A percentile compares a stretch with the other conserved stretches of the same genome.
These are phyloP conservation scores for Coendou prehensilis DNA, from an alignment of 2,797 vertebrate species.

Conservation along the genomic window DNA sequence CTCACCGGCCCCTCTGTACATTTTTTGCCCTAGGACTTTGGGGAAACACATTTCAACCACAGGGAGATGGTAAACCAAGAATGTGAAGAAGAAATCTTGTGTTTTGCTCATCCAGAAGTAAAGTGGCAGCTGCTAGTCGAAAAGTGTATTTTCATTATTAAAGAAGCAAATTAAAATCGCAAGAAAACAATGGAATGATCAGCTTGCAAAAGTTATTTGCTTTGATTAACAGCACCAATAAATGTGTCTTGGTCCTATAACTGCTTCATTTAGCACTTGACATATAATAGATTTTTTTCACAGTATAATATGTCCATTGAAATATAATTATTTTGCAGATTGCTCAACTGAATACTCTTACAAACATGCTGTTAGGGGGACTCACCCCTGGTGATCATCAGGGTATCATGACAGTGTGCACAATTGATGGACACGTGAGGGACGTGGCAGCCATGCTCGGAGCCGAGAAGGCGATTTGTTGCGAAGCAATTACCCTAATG, in stretches of 20 bases:
- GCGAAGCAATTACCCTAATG: slow-evolving; percentile 98
- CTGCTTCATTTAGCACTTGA: slow-evolving; percentile 92
- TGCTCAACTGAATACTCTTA: slow-evolving; percentile 95
- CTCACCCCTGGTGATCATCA: slow-evolving; percentile 92
- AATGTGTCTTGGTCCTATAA: slow-evolving; percentile 87
- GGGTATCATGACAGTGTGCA: slow-evolving; percentile 95
- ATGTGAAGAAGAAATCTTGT: neutral
- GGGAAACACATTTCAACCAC: slow-evolving; percentile 51
- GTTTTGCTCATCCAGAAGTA: slow-evolving; percentile 81
- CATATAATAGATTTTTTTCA: slow-evolving; percentile 87
- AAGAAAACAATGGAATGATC: slow-evolving; percentile 88
- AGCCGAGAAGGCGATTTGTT: slow-evolving; percentile 96
- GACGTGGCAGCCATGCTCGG: slow-evolving; percentile 94
- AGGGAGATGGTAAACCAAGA: slow-evolving; percentile 4
- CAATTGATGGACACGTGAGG: slow-evolving; percentile 94
- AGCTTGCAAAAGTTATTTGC: slow-evolving; percentile 89
- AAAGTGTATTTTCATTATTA: slow-evolving; percentile 88
- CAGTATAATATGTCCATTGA: slow-evolving; percentile 91
- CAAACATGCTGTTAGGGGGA: slow-evolving; percentile 96
- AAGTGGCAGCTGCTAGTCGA: slow-evolving; percentile 80
- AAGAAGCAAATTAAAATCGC: slow-evolving; percentile 87
- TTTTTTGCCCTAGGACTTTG: slow-evolving; percentile 1
- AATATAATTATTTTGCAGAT: slow-evolving; percentile 93
- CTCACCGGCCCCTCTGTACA: too few species aligned
- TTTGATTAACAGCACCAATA: slow-evolving; percentile 91